Evolutionary conservation across 1,140 invertebrate genomes (phyloP), one percentile per base, ranked within the genome.

Genomic region (Acromyrmex heyeri): DNA sequence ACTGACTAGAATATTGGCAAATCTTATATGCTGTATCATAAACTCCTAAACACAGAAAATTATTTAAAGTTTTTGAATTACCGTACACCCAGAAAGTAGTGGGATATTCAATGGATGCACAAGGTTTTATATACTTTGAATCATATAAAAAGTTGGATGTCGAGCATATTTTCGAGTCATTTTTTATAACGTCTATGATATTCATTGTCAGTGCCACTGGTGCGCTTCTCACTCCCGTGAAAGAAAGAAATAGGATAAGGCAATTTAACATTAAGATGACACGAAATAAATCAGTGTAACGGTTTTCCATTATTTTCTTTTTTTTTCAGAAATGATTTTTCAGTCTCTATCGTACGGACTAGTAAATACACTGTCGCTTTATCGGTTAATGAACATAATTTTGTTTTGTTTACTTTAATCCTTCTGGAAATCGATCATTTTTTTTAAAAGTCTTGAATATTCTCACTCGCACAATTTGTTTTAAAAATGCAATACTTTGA

Each of bases 21-120:
- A 78, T 44, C 75, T 91, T 89, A 5, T 83, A 86, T n/a, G 55
- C 30, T 8, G 82, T 55, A 50, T 92, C 91, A 14, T 90, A 86
- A 30, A 91, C 59, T 65, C 76, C 73, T 38, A 92, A 72, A 62
- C 91, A 92, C 55, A 92, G 34, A 34, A 77, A 73, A 10, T 2
- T 77, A 53, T 62, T 18, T 34, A 57, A 21, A 7, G 24, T 55
- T 0, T 3, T 5, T 10, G 5, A 0, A 4, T 10, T 53, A 16
- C 18, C 24, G 7, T 78, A 44, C 1, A 12, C 24, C 38, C 7
- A 2, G 12, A 12, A 0, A 18, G 0, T 0, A 38, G 3, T 55
- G 5, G 87, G 67, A 67, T 89, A 91, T 18, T 10, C 12, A 48
- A 76, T 21, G 3, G 18, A 18, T 3, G 14, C 4, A 75, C 91